phyloP scores from a whole-genome alignment of 2,888 invertebrate genomes.

The Tipula confusa region DNA sequence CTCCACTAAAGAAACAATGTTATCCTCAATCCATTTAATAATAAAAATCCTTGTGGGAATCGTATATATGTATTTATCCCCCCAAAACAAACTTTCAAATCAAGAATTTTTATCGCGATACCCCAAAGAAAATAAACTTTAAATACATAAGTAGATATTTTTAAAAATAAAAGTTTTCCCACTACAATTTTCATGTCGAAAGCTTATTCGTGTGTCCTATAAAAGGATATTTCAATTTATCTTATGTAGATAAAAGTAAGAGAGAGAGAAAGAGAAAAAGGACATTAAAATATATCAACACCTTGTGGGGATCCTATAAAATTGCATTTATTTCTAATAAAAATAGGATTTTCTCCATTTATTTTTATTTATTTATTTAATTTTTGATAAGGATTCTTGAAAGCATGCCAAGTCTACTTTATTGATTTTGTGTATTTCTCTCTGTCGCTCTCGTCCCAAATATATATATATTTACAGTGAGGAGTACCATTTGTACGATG shows the following conservation, averaged over 20 bases:
- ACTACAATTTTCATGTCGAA: not conserved
- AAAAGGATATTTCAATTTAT: constrained; percentile 1
- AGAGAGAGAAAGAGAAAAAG: too few species aligned
- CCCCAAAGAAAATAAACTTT: not conserved
- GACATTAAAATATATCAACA: not conserved
- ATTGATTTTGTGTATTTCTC: not conserved
- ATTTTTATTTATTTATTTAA: constrained; percentile 1
- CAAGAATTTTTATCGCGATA: not conserved
- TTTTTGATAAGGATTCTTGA: constrained; percentile 25
- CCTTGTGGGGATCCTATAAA: not conserved
- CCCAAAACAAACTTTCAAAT: not conserved
- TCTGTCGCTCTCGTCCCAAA: too few species aligned
- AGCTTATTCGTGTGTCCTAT: not conserved
- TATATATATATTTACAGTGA: not conserved
- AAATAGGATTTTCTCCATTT: constrained; percentile 12
- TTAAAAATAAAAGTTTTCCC: not conserved
- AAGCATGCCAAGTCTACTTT: not conserved
- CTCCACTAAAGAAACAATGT: not conserved
- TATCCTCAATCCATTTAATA: not conserved
- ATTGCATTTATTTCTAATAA: constrained; percentile 1
- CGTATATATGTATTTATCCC: too few species aligned
- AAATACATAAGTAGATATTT: not conserved
- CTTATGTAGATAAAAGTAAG: not conserved
- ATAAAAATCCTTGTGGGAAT: constrained; percentile 12
- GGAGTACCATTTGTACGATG: not conserved